Conservation (phyloP, 2,888 invertebrate species). For the Lepidocyrtoides sp. region DNA sequence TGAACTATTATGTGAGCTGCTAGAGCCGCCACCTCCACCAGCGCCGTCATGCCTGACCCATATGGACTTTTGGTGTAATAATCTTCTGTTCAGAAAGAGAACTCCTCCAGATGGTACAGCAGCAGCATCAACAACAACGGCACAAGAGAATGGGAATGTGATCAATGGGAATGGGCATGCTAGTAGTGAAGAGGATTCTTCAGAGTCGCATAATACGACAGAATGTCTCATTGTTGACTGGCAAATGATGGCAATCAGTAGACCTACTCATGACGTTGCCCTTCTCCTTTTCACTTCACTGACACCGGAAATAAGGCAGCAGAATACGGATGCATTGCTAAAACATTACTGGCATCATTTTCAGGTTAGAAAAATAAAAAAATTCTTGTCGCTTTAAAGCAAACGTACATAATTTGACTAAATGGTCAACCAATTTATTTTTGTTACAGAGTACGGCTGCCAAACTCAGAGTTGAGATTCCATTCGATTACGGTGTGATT, state of each 20-base stretch:
- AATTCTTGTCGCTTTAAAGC: too few relatives aligned
- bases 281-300: slow-evolving; percentile 85
- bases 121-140: slow-evolving; percentile 57
- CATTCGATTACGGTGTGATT: slow-evolving; percentile 81
- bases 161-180: slow-evolving; percentile 63
- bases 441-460: slow-evolving; percentile 71
- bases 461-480: slow-evolving; percentile 80
- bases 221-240: slow-evolving; percentile 86
- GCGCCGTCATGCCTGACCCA: slow-evolving; percentile 83
- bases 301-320: slow-evolving; percentile 82
- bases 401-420: neutral
- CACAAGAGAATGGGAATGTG: slow-evolving; percentile 47
- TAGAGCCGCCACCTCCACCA: slow-evolving; percentile 83
- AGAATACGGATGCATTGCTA: slow-evolving; percentile 82
- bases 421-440: neutral
- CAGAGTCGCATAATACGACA: slow-evolving; percentile 48
- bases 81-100: slow-evolving; percentile 85
- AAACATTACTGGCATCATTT: slow-evolving; percentile 85
- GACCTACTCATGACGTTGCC: slow-evolving; percentile 85
- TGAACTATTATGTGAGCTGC: slow-evolving; percentile 84
- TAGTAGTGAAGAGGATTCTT: slow-evolving; percentile 52
- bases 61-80: slow-evolving; percentile 86
- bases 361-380: slow-evolving; percentile 73
- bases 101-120: slow-evolving; percentile 72
- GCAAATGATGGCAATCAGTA: slow-evolving; percentile 86